Base-by-base conservation (phyloP, 2,113 vertebrate species). In the Cephalopholis sonnerati region DNA sequence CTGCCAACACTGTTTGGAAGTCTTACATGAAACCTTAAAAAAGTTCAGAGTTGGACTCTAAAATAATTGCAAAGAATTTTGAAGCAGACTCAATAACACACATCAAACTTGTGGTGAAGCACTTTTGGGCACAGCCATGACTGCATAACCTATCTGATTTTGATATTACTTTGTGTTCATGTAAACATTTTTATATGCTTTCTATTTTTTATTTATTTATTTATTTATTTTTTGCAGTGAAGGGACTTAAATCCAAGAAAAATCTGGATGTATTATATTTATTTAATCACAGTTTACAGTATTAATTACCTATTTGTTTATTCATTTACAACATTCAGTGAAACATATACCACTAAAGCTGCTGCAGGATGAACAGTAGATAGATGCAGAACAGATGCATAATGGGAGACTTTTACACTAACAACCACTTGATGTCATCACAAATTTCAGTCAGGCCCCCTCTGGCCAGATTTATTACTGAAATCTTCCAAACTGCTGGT, bases 401-500 rank as follows among this genome's bases (percentile, higher is more conserved):
- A 89, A 90, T 85, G 89, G 87, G 79, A 84, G 87, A 94, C 86
- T 87, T 87, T 92, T 83, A 88, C 83, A 87, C 86, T 88, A 84
- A 89, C 86, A 84, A 90, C 85, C 80, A 83, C 91, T 91, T 84
- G 86, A 89, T 91, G 87, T 91, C 89, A 84, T 88, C 91, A 89
- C 87, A 93, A 81, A 92, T 91, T 92, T 89, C 87, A 83, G 81
- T 75, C 84, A 76, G 92, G 59, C 83, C 77, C 87, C 92, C 85
- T 86, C 85, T 81, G 83, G 91, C 69, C 92, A 93, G 93, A 95
- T 94, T 95, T 95, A 95, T 95, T 88, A 93, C 87, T 83, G 82
- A 94, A 94, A 95, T 94, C 91, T 90, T 90, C 88, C 89, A 92
- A 93, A 93, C 93, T 91, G 93, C 93, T 87, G 91, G 91, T 95